phyloP scores from a whole-genome alignment of 92 coral and sea anemone genomes.

The Epizoanthus ramosus region DNA sequence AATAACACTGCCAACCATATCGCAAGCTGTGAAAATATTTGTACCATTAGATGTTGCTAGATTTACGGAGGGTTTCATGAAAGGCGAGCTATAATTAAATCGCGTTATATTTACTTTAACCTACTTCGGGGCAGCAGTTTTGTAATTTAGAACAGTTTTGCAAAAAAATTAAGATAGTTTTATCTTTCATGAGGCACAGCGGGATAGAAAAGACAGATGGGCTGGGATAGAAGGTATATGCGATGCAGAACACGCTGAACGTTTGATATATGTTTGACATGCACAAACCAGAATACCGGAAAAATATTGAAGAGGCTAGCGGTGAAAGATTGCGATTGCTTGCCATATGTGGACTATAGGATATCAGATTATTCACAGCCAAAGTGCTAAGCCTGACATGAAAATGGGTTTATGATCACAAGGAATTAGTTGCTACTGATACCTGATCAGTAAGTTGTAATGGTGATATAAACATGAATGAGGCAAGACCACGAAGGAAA shows the following conservation, averaged over 20 bases:
- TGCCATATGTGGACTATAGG: conserved; percentile 15
- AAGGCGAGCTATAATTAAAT: neutral
- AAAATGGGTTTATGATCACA: conserved; percentile 37
- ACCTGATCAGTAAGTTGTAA: neutral
- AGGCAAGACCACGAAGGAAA: too few species aligned
- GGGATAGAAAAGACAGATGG: neutral
- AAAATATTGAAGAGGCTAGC: conserved; percentile 13
- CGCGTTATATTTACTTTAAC: neutral
- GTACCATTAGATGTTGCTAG: neutral
- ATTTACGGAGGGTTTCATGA: neutral
- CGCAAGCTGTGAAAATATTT: too few species aligned
- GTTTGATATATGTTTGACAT: conserved; percentile 17
- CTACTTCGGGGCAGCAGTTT: neutral
- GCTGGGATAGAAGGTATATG: neutral
- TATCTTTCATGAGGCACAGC: neutral
- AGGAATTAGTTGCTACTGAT: conserved; percentile 20
- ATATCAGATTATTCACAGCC: conserved; percentile 26
- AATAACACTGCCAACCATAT: conserved; percentile 8
- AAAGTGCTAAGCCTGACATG: conserved; percentile 31
- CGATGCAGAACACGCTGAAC: neutral
- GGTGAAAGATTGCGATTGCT: conserved; percentile 3
- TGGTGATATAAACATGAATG: too few species aligned
- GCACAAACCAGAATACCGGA: conserved; percentile 23
- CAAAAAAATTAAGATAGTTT: neutral
- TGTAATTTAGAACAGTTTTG: neutral